Conservation (phyloP, 2,888 invertebrate species). For the Eilema depressum region DNA sequence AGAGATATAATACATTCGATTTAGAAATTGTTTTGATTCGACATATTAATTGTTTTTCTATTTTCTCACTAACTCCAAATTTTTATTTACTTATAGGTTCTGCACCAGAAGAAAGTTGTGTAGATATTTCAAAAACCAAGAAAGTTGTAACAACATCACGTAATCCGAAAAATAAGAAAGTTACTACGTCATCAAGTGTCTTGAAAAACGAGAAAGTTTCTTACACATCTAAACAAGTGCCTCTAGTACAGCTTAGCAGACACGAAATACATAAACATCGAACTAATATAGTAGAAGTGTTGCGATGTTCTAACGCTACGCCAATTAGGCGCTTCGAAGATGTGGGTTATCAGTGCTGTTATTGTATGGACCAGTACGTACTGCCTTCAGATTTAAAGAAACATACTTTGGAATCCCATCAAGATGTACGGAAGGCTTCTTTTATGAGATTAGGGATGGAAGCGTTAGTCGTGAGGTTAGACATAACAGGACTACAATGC, state of each 20-base stretch:
- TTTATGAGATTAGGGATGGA: background rate
- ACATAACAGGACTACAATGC: slow-evolving; percentile 28
- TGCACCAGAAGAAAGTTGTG: slow-evolving; percentile 23
- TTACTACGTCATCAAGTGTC: no score
- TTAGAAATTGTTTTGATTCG: no score
- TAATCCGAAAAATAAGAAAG: no score
- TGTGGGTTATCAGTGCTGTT: slow-evolving; percentile 64
- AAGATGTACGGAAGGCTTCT: slow-evolving; percentile 34
- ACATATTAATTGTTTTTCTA: no score
- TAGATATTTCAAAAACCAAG: background rate
- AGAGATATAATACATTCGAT: background rate
- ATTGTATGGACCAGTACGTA: slow-evolving; percentile 56
- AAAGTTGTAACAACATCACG: no score
- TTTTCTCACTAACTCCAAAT: no score
- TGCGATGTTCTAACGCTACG: slow-evolving; percentile 67
- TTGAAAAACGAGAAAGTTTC: background rate
- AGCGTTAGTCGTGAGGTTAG: slow-evolving; percentile 5
- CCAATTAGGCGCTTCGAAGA: slow-evolving; percentile 62
- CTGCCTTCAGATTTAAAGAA: slow-evolving; percentile 61
- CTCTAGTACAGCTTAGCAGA: background rate
- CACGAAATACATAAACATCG: slow-evolving; percentile 31
- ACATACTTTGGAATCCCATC: slow-evolving; percentile 60
- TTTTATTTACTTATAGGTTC: slow-evolving; percentile 61
- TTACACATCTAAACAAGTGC: background rate
- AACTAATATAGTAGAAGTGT: slow-evolving; percentile 60